Percentiles rank a stretch among this genome's conserved stretches.
Conservation (phyloP, 2,797 vertebrate species). For the Cossypha heuglini region DNA sequence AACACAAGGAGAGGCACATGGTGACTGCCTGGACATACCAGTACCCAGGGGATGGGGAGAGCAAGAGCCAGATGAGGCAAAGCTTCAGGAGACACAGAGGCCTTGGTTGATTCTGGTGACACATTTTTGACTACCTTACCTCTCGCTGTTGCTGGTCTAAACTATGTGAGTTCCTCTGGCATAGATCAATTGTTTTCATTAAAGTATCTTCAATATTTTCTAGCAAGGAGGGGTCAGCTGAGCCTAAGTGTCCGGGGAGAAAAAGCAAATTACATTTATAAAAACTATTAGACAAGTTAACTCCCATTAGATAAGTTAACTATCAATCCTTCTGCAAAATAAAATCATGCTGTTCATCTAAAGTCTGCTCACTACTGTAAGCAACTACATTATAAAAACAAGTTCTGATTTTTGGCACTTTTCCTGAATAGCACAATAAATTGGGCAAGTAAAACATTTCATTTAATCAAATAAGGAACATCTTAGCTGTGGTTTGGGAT, state of each 20-base stretch:
- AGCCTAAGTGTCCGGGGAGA: background rate
- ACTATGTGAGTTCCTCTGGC: conserved; percentile 87
- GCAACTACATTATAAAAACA: background rate
- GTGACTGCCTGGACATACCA: background rate
- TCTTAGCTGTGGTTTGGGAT: background rate
- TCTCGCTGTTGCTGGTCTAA: conserved; percentile 90
- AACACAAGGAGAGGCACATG: background rate
- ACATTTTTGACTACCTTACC: conserved; percentile 70
- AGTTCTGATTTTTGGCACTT: background rate
- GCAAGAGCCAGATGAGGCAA: background rate
- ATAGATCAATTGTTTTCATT: conserved; percentile 84
- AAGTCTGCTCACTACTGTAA: background rate
- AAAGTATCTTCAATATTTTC: conserved; percentile 80
- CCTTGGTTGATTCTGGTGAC: background rate
- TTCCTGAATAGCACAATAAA: background rate
- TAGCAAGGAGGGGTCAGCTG: conserved; percentile 48
- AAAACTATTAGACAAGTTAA: background rate
- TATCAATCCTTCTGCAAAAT: background rate
- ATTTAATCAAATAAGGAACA: background rate
- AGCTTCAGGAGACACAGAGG: background rate
- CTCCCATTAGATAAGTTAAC: background rate
- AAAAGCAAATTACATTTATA: background rate
- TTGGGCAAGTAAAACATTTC: background rate
- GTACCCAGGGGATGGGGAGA: background rate
- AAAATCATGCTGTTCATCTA: background rate